Percentiles rank a stretch among this genome's conserved stretches.
Conservation (phyloP, 2,797 vertebrate genomes). For the Halcyon leucocephala region DNA sequence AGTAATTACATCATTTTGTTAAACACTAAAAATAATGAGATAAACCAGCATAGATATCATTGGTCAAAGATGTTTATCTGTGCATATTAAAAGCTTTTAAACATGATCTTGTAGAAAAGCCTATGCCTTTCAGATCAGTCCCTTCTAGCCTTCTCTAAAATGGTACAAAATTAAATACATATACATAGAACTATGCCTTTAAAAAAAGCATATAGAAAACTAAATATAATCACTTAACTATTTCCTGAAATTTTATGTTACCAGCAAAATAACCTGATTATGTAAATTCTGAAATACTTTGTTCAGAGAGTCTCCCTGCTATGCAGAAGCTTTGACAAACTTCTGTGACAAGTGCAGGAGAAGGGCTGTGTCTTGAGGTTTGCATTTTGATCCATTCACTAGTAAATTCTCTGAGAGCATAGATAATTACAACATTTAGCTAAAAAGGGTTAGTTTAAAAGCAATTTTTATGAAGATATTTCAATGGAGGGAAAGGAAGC, state of each 20-base stretch:
- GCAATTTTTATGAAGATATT: conserved; percentile 73
- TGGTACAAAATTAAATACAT: not conserved
- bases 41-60: not conserved
- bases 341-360: not conserved
- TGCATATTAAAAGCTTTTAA: not conserved
- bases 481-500: conserved; percentile 64
- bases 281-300: not conserved
- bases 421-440: conserved; percentile 35
- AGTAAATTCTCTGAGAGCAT: not conserved
- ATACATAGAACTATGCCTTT: not conserved
- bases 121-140: not conserved
- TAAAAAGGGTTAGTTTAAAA: conserved; percentile 59
- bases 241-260: not conserved
- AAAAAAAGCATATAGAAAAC: not conserved
- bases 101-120: not conserved
- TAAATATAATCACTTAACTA: not conserved
- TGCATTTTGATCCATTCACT: conserved; percentile 28
- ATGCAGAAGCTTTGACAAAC: not conserved
- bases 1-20: conserved; percentile 70
- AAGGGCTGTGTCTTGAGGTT: not conserved
- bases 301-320: not conserved
- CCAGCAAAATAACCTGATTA: not conserved
- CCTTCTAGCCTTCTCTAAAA: not conserved
- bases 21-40: conserved; percentile 57
- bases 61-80: conserved; percentile 28